Percentiles rank a stretch among this genome's conserved stretches.
phyloP scores from a whole-genome alignment of 1,140 invertebrate genomes.

The Caenorhabditis brenneri region DNA sequence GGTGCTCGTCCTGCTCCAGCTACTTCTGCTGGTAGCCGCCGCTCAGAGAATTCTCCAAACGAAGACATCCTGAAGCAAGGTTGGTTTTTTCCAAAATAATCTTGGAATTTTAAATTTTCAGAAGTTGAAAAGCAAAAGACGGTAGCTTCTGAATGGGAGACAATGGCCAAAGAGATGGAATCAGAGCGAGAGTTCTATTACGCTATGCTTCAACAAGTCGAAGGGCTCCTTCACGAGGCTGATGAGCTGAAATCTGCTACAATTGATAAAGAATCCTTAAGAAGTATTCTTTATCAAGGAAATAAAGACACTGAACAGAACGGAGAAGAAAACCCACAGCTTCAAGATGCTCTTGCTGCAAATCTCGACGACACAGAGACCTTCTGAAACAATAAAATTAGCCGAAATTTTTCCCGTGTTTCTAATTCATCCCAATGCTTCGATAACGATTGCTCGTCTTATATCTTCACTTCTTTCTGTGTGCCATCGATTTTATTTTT shows the following conservation, averaged over 20 bases:
- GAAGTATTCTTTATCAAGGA: neutral
- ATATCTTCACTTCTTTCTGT: neutral
- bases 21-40: neutral
- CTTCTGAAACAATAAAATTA: neutral
- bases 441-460: neutral
- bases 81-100: neutral
- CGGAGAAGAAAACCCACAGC: neutral
- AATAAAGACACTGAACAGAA: neutral
- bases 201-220: constrained; percentile 93
- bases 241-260: neutral
- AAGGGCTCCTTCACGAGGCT: constrained; percentile 78
- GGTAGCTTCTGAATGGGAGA: neutral
- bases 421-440: neutral
- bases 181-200: constrained; percentile 95
- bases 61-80: neutral
- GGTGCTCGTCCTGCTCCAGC: neutral
- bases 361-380: constrained; percentile 13
- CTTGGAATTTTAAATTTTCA: neutral
- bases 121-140: neutral
- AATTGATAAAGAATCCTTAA: neutral
- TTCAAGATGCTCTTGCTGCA: neutral
- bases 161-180: constrained; percentile 20
- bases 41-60: neutral
- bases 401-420: neutral
- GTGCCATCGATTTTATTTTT: neutral